A percentile compares a stretch with the other conserved stretches of the same genome.
phyloP scores from a whole-genome alignment of 2,797 vertebrate genomes.

The Diglossa cyanea region DNA sequence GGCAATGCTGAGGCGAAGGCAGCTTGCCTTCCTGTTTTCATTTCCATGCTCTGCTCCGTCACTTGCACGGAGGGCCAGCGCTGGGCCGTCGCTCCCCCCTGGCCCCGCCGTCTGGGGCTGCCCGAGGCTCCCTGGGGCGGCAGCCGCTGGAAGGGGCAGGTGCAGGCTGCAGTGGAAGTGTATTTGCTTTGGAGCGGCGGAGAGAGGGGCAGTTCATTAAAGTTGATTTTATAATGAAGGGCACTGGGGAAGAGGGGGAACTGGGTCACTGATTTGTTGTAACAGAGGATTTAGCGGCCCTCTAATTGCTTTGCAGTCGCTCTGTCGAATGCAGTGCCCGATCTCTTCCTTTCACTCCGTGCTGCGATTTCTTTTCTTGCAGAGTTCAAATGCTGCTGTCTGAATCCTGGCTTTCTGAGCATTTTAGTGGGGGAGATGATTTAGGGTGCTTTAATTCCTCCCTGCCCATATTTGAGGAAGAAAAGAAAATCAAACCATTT shows the following conservation, averaged over 20 bases:
- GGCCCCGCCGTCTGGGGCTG: not conserved
- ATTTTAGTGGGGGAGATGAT: not conserved
- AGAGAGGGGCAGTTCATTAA: slow-evolving; percentile 55
- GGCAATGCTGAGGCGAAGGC: not conserved
- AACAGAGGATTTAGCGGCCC: slow-evolving; percentile 34
- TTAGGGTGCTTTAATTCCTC: slow-evolving; percentile 24
- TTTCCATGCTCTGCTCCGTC: not conserved
- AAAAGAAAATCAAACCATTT: slow-evolving; percentile 46
- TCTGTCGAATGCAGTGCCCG: not conserved
- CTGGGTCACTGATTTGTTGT: slow-evolving; percentile 65
- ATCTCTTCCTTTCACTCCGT: not conserved
- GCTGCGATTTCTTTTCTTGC: slow-evolving; percentile 28
- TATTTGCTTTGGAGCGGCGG: slow-evolving; percentile 8
- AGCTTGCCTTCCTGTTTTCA: not conserved
- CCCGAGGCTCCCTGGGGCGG: not conserved
- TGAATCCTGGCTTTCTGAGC: not conserved
- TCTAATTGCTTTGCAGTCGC: slow-evolving; percentile 65
- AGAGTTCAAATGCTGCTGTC: not conserved
- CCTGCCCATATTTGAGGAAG: not conserved
- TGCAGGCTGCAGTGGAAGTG: slow-evolving; percentile 28
- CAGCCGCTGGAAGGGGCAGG: slow-evolving; percentile 38
- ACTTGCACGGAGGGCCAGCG: not conserved
- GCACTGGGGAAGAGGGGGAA: slow-evolving; percentile 41
- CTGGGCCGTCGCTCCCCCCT: not conserved
- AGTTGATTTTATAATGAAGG: slow-evolving; percentile 62